Evolutionary conservation across 2,888 invertebrate species (phyloP).

Genomic region (Cantharis rustica): DNA sequence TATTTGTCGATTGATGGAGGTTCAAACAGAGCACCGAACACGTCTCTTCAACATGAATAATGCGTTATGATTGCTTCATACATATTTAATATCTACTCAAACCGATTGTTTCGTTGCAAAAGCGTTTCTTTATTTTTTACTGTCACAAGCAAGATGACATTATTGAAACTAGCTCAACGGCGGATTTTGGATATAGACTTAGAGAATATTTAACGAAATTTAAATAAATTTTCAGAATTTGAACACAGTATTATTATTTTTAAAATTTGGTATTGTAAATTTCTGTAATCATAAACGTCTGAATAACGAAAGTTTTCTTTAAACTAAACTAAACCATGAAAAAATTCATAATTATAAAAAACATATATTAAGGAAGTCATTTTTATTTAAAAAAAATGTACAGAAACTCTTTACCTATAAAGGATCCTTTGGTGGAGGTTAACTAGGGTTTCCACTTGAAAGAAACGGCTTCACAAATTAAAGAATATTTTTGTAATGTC

Average conservation of each 20-base stretch:
- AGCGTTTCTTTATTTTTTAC: constrained; percentile 35
- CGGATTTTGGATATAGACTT: not conserved
- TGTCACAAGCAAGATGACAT: constrained; percentile 30
- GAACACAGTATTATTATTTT: not conserved
- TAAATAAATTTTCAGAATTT: not conserved
- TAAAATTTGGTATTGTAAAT: not conserved
- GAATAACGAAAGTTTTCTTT: not conserved
- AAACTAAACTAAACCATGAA: no score
- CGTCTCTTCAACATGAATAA: constrained; percentile 45
- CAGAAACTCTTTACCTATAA: not conserved
- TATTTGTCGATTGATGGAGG: constrained; percentile 45
- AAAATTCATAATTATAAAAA: no score
- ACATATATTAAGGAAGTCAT: no score
- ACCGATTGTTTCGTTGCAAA: constrained; percentile 39
- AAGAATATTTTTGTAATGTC: not conserved
- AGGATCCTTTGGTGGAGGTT: not conserved
- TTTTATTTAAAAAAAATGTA: not conserved
- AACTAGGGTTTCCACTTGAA: not conserved
- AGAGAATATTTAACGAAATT: not conserved
- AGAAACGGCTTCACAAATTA: not conserved
- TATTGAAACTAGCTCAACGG: constrained; percentile 19
- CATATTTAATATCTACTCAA: constrained; percentile 46
- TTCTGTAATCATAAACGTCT: not conserved
- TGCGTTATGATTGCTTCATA: constrained; percentile 50
- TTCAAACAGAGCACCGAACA: constrained; percentile 40